A percentile compares a stretch with the other conserved stretches of the same genome.
phyloP scores from a whole-genome alignment of 2,888 invertebrate genomes.

The Leptinotarsa tumamoca region DNA sequence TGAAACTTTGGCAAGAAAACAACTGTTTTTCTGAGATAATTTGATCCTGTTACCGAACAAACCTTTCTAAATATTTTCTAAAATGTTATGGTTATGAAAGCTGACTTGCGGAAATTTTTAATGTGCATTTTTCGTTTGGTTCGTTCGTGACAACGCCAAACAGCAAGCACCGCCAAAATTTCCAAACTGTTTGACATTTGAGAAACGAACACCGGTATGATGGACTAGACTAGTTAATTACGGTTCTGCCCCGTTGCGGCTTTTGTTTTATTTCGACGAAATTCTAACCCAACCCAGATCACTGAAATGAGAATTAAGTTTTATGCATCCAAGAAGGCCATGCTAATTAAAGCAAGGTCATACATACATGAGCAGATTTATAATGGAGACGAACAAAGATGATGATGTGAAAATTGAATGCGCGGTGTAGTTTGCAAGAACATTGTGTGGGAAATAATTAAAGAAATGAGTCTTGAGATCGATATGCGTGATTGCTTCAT shows the following conservation, averaged over 20 bases:
- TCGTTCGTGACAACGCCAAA: not conserved
- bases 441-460: conserved; percentile 36
- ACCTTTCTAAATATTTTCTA: too few relatives aligned
- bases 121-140: not conserved
- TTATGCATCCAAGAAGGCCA: conserved; percentile 33
- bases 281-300: conserved; percentile 17
- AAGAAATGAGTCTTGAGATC: conserved; percentile 31
- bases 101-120: too few relatives aligned
- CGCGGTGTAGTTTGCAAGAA: conserved; percentile 13
- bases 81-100: not conserved
- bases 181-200: not conserved
- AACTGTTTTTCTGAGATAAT: too few relatives aligned
- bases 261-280: conserved; percentile 18
- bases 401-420: conserved; percentile 30
- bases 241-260: not conserved
- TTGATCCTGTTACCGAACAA: too few relatives aligned
- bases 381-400: conserved; percentile 30
- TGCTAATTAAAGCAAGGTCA: conserved; percentile 42
- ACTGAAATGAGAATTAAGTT: conserved; percentile 33
- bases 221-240: not conserved
- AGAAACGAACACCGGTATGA: not conserved
- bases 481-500: conserved; percentile 4
- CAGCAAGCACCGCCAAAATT: not conserved
- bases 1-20: too few relatives aligned
- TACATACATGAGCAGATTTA: conserved; percentile 39